phyloP scores from a whole-genome alignment of 2,113 vertebrate genomes.

The Narcine bancroftii region DNA sequence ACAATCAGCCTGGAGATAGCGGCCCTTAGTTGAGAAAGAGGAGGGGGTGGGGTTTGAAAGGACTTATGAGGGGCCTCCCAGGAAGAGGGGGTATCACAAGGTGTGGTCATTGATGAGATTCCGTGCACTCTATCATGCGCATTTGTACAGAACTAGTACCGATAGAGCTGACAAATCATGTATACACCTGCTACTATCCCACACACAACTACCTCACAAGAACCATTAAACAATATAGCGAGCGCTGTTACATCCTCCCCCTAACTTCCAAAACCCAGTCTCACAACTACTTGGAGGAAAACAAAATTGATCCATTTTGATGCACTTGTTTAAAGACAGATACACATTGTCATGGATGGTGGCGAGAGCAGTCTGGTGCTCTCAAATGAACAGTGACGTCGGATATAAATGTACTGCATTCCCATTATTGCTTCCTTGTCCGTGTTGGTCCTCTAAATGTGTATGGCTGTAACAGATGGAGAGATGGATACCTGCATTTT shows the following conservation, averaged over 20 bases:
- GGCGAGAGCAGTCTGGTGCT: neutral
- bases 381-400: neutral
- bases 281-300: neutral
- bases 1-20: neutral
- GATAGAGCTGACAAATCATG: slow-evolving; percentile 59
- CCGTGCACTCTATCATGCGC: slow-evolving; percentile 30
- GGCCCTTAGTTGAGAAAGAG: too few species aligned
- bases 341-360: neutral
- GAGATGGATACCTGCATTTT: slow-evolving; percentile 45
- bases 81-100: neutral
- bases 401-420: neutral
- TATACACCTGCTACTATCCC: slow-evolving; percentile 65
- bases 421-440: neutral
- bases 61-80: neutral
- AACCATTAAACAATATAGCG: slow-evolving; percentile 55
- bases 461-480: slow-evolving; percentile 58
- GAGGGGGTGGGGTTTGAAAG: neutral
- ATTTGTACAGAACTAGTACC: slow-evolving; percentile 4
- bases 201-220: slow-evolving; percentile 65
- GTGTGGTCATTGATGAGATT: slow-evolving; percentile 13
- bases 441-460: slow-evolving; percentile 46
- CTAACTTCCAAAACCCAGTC: slow-evolving; percentile 5
- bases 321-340: slow-evolving; percentile 21
- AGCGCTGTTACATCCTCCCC: slow-evolving; percentile 32
- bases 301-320: neutral